Conservation (phyloP, 1,140 invertebrate species). For the Leptopilina boulardi region DNA sequence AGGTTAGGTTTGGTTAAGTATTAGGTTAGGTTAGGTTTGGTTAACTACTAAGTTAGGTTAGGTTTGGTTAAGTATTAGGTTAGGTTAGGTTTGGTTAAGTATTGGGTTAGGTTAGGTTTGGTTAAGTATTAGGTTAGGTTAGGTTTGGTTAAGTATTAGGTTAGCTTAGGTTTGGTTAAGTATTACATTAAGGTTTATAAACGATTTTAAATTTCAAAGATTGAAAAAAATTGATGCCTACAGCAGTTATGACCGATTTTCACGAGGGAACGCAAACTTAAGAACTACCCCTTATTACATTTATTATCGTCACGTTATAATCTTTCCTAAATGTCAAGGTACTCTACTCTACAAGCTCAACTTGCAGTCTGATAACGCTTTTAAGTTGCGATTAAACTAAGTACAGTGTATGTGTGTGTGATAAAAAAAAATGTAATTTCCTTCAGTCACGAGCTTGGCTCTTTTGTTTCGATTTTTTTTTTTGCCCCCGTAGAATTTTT, state of each 20-base stretch:
- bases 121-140: too few species aligned
- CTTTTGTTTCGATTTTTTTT: neutral
- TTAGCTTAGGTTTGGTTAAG: too few species aligned
- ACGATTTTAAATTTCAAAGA: too few species aligned
- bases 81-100: too few species aligned
- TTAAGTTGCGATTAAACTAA: neutral
- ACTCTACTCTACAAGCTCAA: neutral
- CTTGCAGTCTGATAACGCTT: neutral
- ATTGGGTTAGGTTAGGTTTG: too few species aligned
- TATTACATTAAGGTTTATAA: too few species aligned
- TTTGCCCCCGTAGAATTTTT: too few species aligned
- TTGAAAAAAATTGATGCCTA: conserved; percentile 26
- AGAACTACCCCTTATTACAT: conserved; percentile 42
- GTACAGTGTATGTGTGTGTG: neutral
- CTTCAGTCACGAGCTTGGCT: conserved; percentile 8
- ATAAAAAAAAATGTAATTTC: conserved; percentile 21
- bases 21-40: too few species aligned
- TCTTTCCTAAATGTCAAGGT: conserved; percentile 15
- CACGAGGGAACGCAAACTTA: neutral
- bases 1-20: too few species aligned
- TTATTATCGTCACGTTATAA: conserved; percentile 44
- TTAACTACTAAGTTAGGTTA: too few species aligned
- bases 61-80: too few species aligned
- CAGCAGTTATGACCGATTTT: conserved; percentile 32
- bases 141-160: too few species aligned